phyloP scores from a whole-genome alignment of 2,888 invertebrate genomes.

The Eupsilia transversa region DNA sequence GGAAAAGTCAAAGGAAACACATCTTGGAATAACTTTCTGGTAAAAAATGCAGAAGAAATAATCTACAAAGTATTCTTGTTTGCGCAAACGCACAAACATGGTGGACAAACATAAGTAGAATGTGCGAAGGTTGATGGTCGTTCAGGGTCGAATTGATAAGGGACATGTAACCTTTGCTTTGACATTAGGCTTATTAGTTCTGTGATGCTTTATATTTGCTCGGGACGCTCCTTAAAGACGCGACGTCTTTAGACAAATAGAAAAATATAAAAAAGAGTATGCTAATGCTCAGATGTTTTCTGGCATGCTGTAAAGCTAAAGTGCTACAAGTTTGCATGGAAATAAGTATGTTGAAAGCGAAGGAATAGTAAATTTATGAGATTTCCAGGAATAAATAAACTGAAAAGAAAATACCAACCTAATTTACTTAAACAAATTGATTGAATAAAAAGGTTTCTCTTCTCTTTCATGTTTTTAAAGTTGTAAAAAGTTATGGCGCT shows the following conservation, averaged over 20 bases:
- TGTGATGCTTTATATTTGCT: slow-evolving; percentile 38
- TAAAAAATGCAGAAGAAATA: slow-evolving; percentile 34
- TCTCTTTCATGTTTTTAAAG: neutral
- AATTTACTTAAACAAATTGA: neutral
- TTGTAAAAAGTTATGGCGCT: neutral
- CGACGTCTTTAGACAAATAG: slow-evolving; percentile 5
- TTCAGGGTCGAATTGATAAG: slow-evolving; percentile 79
- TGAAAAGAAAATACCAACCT: too few relatives aligned
- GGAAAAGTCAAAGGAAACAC: slow-evolving; percentile 2
- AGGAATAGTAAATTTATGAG: neutral
- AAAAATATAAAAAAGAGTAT: neutral
- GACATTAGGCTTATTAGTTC: slow-evolving; percentile 65
- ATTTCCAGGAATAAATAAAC: neutral
- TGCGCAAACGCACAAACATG: slow-evolving; percentile 65
- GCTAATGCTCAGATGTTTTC: neutral
- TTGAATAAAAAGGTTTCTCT: neutral
- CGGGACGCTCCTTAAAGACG: slow-evolving; percentile 16
- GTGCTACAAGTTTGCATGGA: neutral
- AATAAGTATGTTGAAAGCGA: neutral
- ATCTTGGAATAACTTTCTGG: slow-evolving; percentile 41
- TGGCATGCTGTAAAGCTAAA: neutral
- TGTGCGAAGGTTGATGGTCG: slow-evolving; percentile 79
- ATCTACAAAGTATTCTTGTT: slow-evolving; percentile 51
- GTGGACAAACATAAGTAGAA: slow-evolving; percentile 76
- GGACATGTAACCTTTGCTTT: slow-evolving; percentile 65